A percentile compares a stretch with the other conserved stretches of the same genome.
Evolutionary conservation across 1,140 invertebrate species (phyloP).

Genomic region (Lethocerus indicus): DNA sequence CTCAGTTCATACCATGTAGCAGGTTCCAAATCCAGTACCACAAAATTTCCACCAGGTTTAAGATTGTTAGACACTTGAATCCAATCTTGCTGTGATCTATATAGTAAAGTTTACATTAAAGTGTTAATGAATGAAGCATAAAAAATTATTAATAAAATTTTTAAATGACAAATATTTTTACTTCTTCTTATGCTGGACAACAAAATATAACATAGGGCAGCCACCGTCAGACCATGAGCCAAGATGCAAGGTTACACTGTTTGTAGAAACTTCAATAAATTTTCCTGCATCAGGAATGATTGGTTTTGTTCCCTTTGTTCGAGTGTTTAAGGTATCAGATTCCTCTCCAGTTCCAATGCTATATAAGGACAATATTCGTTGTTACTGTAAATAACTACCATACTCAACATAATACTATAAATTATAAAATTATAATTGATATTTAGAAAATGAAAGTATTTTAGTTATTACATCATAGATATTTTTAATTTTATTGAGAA

Average conservation of each 20-base stretch:
- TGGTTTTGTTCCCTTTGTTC: conserved; percentile 76
- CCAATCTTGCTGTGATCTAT: conserved; percentile 49
- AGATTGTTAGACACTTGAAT: conserved; percentile 85
- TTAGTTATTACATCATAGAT: neutral
- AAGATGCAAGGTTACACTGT: conserved; percentile 77
- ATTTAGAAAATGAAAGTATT: neutral
- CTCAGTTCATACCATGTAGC: conserved; percentile 82
- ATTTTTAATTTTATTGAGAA: neutral
- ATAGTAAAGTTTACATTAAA: neutral
- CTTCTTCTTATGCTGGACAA: conserved; percentile 90
- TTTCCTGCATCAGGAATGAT: conserved; percentile 74
- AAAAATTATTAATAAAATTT: neutral
- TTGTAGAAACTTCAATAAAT: conserved; percentile 82
- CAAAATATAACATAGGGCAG: conserved; percentile 90
- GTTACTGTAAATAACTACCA: neutral
- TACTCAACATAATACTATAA: too few relatives aligned
- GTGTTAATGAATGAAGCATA: neutral
- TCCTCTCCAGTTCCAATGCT: conserved; percentile 80
- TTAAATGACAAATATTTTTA: conserved; percentile 26
- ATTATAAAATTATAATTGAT: neutral
- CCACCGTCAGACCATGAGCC: conserved; percentile 87
- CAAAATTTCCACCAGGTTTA: conserved; percentile 76
- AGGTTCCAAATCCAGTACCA: conserved; percentile 77
- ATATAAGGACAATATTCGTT: conserved; percentile 9
- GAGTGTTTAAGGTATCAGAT: conserved; percentile 68